Percentiles rank a stretch among this genome's conserved stretches.
Evolutionary conservation across 2,888 invertebrate genomes (phyloP).

Genomic region (Leucoptera coffeella): DNA sequence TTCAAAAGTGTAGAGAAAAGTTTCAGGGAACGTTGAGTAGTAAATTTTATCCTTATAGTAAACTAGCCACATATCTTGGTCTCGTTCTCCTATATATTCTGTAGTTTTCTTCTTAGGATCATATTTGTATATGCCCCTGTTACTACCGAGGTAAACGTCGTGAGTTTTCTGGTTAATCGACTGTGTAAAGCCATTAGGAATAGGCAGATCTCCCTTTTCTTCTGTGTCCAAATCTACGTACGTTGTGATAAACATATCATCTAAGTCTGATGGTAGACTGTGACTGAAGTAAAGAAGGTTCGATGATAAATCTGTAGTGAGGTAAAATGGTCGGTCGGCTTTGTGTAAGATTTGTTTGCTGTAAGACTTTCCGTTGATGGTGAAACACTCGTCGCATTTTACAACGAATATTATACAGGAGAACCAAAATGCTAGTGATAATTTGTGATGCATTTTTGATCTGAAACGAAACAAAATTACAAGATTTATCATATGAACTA

Average conservation of each 20-base stretch:
- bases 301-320: too few species aligned
- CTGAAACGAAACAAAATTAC: too few species aligned
- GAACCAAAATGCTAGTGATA: too few species aligned
- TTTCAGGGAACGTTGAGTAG: constrained; percentile 21
- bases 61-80: constrained; percentile 21
- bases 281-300: constrained; percentile 29
- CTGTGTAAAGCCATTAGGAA: constrained; percentile 25
- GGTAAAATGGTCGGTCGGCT: too few species aligned
- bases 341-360: too few species aligned
- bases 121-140: constrained; percentile 28
- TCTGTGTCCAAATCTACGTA: constrained; percentile 21
- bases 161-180: constrained; percentile 20
- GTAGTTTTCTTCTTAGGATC: constrained; percentile 16
- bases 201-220: constrained; percentile 16
- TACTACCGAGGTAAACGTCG: constrained; percentile 23
- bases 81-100: constrained; percentile 14
- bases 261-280: constrained; percentile 12
- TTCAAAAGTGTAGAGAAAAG: constrained; percentile 17
- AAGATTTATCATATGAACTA: too few species aligned
- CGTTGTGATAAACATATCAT: constrained; percentile 17
- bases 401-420: too few species aligned
- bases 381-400: too few species aligned
- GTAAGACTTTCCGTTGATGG: too few species aligned
- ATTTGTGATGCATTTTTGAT: too few species aligned
- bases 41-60: constrained; percentile 24